Conservation (phyloP, 1,140 invertebrate species). For the Brachionus sp. region DNA sequence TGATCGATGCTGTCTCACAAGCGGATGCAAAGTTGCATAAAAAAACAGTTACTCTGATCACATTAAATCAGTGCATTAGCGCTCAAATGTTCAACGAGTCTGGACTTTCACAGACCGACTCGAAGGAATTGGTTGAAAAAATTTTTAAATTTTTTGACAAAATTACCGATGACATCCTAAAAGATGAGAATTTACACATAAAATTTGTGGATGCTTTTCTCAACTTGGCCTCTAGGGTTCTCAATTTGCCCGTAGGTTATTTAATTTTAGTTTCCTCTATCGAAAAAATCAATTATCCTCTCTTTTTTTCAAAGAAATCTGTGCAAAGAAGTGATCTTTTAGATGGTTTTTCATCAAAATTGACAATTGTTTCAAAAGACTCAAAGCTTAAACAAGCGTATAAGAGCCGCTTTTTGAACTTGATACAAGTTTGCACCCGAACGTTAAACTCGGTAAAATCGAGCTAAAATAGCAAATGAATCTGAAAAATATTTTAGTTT, state of each 20-base stretch:
- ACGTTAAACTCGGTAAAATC: neutral
- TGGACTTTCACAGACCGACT: neutral
- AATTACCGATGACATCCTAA: neutral
- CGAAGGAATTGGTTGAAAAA: neutral
- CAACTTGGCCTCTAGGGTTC: neutral
- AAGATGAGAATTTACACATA: slow-evolving; percentile 41
- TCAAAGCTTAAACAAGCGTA: slow-evolving; percentile 33
- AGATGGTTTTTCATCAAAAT: neutral
- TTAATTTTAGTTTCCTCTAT: neutral
- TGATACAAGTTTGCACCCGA: slow-evolving; percentile 5
- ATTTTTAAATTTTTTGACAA: slow-evolving; percentile 32
- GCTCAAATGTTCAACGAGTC: neutral
- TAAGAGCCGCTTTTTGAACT: neutral
- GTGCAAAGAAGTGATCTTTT: neutral
- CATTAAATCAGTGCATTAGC: slow-evolving; percentile 19
- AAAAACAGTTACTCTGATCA: slow-evolving; percentile 31
- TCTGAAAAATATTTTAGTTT: slow-evolving; percentile 3
- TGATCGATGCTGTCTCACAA: neutral
- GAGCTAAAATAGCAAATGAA: neutral
- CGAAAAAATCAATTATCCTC: neutral
- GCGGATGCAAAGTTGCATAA: slow-evolving; percentile 21
- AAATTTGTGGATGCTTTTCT: slow-evolving; percentile 40
- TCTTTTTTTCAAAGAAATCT: neutral
- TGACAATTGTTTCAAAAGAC: slow-evolving; percentile 12
- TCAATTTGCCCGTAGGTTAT: neutral